Percentiles rank a stretch among this genome's conserved stretches.
These are phyloP conservation scores for Dermolepida albohirtum DNA, from an alignment of 2,888 invertebrate genomes.

Conservation along the genomic window DNA sequence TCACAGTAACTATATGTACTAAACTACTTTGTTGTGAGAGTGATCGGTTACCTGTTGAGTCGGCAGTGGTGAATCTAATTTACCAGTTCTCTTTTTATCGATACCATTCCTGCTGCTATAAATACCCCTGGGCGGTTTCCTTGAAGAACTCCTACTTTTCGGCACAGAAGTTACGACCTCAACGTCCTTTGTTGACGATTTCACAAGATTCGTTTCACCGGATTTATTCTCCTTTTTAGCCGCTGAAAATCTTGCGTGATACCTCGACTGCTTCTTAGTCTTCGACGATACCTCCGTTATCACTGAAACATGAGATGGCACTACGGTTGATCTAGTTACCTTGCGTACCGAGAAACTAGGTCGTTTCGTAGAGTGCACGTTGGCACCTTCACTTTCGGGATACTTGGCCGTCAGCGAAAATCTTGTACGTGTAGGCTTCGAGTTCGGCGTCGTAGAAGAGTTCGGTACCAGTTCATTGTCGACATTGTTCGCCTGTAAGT, in stretches of 20 bases:
- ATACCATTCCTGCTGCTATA: constrained; percentile 55
- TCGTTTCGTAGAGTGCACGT: constrained; percentile 25
- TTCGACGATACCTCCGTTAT: constrained; percentile 51
- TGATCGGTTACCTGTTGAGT: constrained; percentile 38
- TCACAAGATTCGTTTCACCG: constrained; percentile 9
- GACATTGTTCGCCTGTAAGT: constrained; percentile 46
- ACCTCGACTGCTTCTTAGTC: constrained; percentile 54
- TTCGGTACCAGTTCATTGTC: constrained; percentile 48
- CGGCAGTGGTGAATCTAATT: constrained; percentile 28
- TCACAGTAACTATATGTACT: no score
- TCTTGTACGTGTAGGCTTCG: constrained; percentile 51
- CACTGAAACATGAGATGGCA: constrained; percentile 38
- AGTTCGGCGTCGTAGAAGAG: constrained; percentile 29
- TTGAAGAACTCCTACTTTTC: constrained; percentile 40
- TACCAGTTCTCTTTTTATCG: constrained; percentile 44
- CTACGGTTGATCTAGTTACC: constrained; percentile 34
- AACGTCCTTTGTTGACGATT: constrained; percentile 2
- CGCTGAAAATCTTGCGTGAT: constrained; percentile 57
- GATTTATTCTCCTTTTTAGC: constrained; percentile 27
- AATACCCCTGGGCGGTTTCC: constrained; percentile 53
- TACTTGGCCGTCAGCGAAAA: constrained; percentile 52
- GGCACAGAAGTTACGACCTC: constrained; percentile 34
- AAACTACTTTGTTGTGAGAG: not conserved
- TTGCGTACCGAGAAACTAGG: constrained; percentile 25
- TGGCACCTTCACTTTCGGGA: constrained; percentile 42